Conservation (phyloP, 1,140 invertebrate genomes). For the Acromyrmex heyeri region DNA sequence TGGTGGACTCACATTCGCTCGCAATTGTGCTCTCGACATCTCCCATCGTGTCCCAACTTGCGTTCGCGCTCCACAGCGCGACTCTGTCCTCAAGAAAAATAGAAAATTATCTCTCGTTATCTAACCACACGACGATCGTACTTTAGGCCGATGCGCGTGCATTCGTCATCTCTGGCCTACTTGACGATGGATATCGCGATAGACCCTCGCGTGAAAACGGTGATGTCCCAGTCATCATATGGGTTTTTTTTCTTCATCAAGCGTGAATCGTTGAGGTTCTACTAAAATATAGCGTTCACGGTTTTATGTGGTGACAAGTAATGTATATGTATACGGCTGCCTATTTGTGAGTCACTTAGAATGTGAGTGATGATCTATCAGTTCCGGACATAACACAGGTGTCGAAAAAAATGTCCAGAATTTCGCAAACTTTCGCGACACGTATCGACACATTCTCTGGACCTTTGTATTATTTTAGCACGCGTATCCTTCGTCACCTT, state of each 20-base stretch:
- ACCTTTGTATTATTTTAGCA: neutral
- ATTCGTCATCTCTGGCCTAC: neutral
- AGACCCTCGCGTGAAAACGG: slow-evolving; percentile 18
- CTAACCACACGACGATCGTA: slow-evolving; percentile 18
- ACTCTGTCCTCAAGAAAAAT: slow-evolving; percentile 33
- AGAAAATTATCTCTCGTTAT: slow-evolving; percentile 36
- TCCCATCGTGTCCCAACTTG: slow-evolving; percentile 18
- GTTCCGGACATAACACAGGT: slow-evolving; percentile 19
- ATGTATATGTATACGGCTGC: slow-evolving; percentile 81
- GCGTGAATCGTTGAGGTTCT: slow-evolving; percentile 81
- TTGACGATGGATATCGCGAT: neutral
- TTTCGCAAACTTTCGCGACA: neutral
- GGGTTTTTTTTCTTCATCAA: slow-evolving; percentile 68
- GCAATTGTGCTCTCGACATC: slow-evolving; percentile 43
- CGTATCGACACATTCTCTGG: neutral
- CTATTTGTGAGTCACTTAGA: slow-evolving; percentile 78
- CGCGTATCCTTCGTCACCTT: neutral
- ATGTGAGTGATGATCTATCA: slow-evolving; percentile 79
- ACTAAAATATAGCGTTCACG: slow-evolving; percentile 84
- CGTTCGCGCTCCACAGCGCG: neutral
- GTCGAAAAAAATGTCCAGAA: slow-evolving; percentile 3
- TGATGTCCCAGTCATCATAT: slow-evolving; percentile 70
- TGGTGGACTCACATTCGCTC: slow-evolving; percentile 25
- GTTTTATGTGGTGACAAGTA: slow-evolving; percentile 78
- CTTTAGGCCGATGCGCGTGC: slow-evolving; percentile 31